Conservation (phyloP, 2,888 invertebrate genomes). For the Troglohyphantes excavatus region DNA sequence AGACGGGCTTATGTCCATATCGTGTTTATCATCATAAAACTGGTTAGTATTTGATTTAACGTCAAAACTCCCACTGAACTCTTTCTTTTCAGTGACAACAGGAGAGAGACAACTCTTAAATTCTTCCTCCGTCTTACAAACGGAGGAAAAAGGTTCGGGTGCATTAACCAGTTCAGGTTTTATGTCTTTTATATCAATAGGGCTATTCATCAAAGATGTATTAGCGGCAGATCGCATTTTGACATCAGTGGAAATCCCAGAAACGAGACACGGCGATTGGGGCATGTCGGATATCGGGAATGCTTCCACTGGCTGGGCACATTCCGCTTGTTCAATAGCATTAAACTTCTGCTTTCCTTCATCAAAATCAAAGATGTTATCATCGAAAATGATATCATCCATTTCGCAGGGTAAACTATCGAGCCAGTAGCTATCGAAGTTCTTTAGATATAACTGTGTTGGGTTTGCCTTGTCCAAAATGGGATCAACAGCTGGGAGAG, state of each 20-base stretch:
- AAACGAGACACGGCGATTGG: conserved; percentile 31
- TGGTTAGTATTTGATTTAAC: background rate
- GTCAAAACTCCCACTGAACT: conserved; percentile 17
- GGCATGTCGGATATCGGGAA: conserved; percentile 5
- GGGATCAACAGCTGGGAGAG: conserved; percentile 7
- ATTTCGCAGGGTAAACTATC: conserved; percentile 60
- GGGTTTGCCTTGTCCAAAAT: conserved; percentile 49
- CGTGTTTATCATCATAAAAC: conserved; percentile 49
- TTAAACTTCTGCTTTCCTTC: conserved; percentile 20
- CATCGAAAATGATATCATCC: conserved; percentile 71
- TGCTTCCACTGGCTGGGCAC: background rate
- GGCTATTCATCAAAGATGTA: conserved; percentile 9
- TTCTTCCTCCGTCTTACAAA: conserved; percentile 31
- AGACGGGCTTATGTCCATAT: conserved; percentile 9
- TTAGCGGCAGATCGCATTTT: conserved; percentile 17
- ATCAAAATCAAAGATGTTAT: conserved; percentile 70
- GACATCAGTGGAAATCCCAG: conserved; percentile 33
- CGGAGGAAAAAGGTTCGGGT: conserved; percentile 1
- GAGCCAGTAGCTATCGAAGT: conserved; percentile 70
- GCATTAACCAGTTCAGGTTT: conserved; percentile 8
- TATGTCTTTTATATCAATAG: conserved; percentile 39
- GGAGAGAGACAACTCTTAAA: conserved; percentile 3
- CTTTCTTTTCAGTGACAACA: conserved; percentile 13
- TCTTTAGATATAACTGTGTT: conserved; percentile 61
- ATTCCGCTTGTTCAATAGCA: conserved; percentile 23